Evolutionary conservation across 2,888 invertebrate genomes (phyloP).

Genomic region (Machimus rusticus): DNA sequence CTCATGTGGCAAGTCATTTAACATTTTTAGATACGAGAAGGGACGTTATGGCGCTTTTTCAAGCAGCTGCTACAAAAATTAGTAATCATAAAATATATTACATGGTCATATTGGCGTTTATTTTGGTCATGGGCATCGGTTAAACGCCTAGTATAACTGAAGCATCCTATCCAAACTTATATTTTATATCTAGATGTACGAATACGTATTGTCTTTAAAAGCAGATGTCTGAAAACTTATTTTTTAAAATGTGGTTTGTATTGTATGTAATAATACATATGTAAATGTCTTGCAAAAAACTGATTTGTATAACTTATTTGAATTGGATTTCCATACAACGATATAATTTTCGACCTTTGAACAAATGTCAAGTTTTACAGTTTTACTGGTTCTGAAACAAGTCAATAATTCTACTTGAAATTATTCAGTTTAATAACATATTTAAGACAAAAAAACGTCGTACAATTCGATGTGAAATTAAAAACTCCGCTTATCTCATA

Average conservation of each 20-base stretch:
- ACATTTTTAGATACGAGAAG: neutral
- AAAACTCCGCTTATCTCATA: too few relatives aligned
- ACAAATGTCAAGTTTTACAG: too few relatives aligned
- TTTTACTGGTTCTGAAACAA: too few relatives aligned
- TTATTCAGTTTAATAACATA: too few relatives aligned
- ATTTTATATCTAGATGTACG: neutral
- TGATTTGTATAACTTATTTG: too few relatives aligned
- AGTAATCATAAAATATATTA: neutral
- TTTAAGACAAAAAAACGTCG: too few relatives aligned
- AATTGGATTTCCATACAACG: too few relatives aligned
- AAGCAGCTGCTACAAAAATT: neutral
- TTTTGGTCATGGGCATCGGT: neutral
- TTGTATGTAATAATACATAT: neutral
- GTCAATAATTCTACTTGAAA: too few relatives aligned
- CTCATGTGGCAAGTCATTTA: slow-evolving; percentile 9
- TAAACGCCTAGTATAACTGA: neutral
- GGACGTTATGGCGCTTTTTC: neutral
- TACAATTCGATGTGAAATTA: too few relatives aligned
- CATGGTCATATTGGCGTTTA: neutral
- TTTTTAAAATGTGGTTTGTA: neutral
- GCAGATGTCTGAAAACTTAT: neutral
- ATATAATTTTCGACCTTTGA: too few relatives aligned
- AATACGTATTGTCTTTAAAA: neutral
- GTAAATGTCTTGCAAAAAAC: neutral
- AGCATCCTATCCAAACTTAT: neutral